Conservation (phyloP, 1,140 invertebrate genomes). For the Nylanderia fulva region DNA sequence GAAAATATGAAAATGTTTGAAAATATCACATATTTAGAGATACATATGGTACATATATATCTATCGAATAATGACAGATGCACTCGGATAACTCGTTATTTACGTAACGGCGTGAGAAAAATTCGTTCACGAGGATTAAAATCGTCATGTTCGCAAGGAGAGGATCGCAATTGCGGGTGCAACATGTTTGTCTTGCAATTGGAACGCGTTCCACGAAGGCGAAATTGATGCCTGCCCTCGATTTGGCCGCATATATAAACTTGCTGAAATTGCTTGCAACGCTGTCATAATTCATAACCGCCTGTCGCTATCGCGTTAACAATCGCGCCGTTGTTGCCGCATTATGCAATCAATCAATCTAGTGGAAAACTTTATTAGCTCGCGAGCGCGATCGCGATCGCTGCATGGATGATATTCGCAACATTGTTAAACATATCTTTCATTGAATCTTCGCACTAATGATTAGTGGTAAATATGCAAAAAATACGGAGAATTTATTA, state of each 20-base stretch:
- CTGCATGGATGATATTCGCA: background rate
- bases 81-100: background rate
- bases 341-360: slow-evolving; percentile 52
- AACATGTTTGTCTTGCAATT: slow-evolving; percentile 77
- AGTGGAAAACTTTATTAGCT: slow-evolving; percentile 43
- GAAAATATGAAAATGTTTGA: background rate
- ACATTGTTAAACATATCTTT: background rate
- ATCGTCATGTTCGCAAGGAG: slow-evolving; percentile 12
- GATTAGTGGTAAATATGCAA: too few relatives aligned
- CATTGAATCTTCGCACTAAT: background rate
- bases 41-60: background rate
- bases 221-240: slow-evolving; percentile 78
- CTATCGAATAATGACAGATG: slow-evolving; percentile 15
- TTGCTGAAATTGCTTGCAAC: slow-evolving; percentile 75
- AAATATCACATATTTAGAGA: background rate
- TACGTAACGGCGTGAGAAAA: slow-evolving; percentile 58
- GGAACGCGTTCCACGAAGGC: slow-evolving; percentile 78
- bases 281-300: slow-evolving; percentile 73
- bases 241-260: slow-evolving; percentile 74
- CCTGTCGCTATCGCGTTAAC: slow-evolving; percentile 53
- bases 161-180: slow-evolving; percentile 30
- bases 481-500: background rate
- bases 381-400: background rate
- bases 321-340: slow-evolving; percentile 53
- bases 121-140: slow-evolving; percentile 28